Evolutionary conservation across 2,113 vertebrate genomes (phyloP).

Genomic region (Gallinago media): DNA sequence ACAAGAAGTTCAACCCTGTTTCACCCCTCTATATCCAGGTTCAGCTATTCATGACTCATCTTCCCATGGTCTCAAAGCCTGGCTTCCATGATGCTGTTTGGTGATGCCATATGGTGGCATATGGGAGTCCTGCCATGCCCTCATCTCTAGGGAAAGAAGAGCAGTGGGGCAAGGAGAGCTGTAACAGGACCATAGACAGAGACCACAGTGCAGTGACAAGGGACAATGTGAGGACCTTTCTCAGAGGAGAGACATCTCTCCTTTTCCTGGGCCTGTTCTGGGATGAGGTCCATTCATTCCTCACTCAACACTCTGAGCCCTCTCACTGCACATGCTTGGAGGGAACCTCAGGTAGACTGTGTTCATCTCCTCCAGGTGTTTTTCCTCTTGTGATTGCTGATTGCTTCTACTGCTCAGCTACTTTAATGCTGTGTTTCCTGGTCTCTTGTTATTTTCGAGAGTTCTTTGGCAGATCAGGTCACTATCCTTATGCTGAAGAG

Average conservation of each 20-base stretch:
- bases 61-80: not conserved
- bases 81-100: not conserved
- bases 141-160: not conserved
- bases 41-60: not conserved
- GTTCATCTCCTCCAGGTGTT: not conserved
- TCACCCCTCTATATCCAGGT: not conserved
- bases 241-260: not conserved
- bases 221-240: not conserved
- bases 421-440: not conserved
- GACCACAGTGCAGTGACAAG: rapidly evolving
- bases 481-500: not conserved
- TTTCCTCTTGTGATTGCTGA: not conserved
- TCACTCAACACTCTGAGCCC: not conserved
- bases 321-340: not conserved
- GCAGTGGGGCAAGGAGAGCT: not conserved
- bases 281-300: not conserved
- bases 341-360: not conserved
- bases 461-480: not conserved
- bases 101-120: not conserved
- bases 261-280: not conserved
- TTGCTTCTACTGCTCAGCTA: not conserved
- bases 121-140: not conserved
- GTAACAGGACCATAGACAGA: not conserved
- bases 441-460: not conserved
- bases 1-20: not conserved